A percentile compares a stretch with the other conserved stretches of the same genome.
Evolutionary conservation across 2,113 vertebrate genomes (phyloP).

Genomic region (Boleophthalmus pectinirostris): DNA sequence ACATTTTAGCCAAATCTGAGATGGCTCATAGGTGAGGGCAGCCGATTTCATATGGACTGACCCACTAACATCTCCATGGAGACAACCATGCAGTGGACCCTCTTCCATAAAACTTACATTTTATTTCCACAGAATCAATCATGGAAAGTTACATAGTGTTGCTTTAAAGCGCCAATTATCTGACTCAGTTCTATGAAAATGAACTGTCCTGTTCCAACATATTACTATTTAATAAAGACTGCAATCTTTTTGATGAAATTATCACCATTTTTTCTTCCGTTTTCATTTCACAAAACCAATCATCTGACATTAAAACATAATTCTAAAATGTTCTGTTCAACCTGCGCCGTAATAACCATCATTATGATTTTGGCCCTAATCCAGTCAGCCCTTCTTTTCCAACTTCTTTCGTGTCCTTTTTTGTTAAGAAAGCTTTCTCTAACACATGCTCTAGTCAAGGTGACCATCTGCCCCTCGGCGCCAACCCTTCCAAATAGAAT

Average conservation of each 20-base stretch:
- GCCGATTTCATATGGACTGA: too few relatives aligned
- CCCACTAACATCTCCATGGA: too few relatives aligned
- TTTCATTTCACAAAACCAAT: background rate
- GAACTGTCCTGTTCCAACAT: too few relatives aligned
- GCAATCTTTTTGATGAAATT: background rate
- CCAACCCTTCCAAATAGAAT: conserved; percentile 42
- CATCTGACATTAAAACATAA: background rate
- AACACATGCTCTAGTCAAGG: conserved; percentile 36
- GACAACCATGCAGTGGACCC: too few relatives aligned
- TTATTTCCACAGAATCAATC: too few relatives aligned
- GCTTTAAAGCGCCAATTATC: too few relatives aligned
- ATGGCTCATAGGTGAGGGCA: too few relatives aligned
- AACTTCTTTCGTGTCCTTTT: background rate
- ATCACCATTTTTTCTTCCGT: background rate
- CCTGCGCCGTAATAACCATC: background rate
- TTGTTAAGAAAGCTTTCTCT: background rate
- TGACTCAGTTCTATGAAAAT: too few relatives aligned
- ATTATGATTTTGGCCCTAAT: background rate
- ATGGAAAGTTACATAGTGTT: too few relatives aligned
- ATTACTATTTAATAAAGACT: too few relatives aligned
- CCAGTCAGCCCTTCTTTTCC: background rate
- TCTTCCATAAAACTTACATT: too few relatives aligned
- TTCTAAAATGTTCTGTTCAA: background rate
- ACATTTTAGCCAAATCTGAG: too few relatives aligned
- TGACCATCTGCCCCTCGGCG: conserved; percentile 50